Percentiles rank a stretch among this genome's conserved stretches.
Evolutionary conservation across 2,113 vertebrate genomes (phyloP).

Genomic region (Lates calcarifer): DNA sequence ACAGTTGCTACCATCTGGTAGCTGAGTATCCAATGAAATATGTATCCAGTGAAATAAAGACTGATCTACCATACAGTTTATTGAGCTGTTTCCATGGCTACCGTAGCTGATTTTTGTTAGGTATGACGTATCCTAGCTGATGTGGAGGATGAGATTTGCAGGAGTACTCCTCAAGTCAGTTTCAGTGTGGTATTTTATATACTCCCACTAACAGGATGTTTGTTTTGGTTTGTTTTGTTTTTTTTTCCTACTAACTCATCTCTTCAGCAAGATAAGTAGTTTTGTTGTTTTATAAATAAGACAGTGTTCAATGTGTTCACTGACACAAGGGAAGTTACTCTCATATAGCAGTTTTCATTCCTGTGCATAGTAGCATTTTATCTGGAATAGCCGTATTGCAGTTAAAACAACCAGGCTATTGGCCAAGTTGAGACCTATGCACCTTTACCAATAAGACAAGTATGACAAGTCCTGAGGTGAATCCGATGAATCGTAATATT

Average conservation of each 20-base stretch:
- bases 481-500: neutral
- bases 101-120: neutral
- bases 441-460: neutral
- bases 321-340: slow-evolving; percentile 2
- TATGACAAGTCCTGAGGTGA: neutral
- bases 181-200: neutral
- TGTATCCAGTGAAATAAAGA: neutral
- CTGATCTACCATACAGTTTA: neutral
- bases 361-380: neutral
- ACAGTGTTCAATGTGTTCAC: neutral
- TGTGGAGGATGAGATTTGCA: slow-evolving; percentile 23
- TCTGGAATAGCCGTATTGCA: neutral
- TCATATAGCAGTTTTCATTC: neutral
- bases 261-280: neutral
- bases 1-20: neutral
- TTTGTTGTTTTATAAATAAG: neutral
- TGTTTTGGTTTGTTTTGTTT: neutral
- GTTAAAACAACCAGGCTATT: too few species aligned
- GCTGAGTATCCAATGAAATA: neutral
- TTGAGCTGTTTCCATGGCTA: slow-evolving; percentile 35
- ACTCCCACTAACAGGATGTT: neutral
- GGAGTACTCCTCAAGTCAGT: neutral
- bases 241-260: neutral
- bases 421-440: neutral
- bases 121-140: neutral